Conservation (phyloP, 2,113 vertebrate species). For the Pantherophis guttatus region DNA sequence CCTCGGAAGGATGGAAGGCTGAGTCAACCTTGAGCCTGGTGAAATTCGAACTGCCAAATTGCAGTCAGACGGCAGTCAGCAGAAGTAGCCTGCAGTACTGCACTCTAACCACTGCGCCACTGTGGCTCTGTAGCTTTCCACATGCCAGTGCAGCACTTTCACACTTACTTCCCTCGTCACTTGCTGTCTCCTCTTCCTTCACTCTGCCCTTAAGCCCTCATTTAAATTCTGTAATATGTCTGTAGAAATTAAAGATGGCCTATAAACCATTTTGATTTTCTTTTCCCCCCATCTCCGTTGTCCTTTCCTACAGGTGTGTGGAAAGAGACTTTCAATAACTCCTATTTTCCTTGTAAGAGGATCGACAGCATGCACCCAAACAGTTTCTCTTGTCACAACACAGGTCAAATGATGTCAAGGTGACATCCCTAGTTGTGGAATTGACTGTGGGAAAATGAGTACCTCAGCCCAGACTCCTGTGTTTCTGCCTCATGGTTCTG, state of each 20-base stretch:
- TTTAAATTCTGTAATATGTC: not conserved
- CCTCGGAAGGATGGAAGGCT: too few species aligned
- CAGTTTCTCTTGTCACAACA: not conserved
- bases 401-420: not conserved
- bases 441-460: not conserved
- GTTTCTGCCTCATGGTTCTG: not conserved
- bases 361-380: not conserved
- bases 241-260: too few species aligned
- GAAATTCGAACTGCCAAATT: too few species aligned
- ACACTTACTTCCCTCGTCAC: not conserved
- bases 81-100: too few species aligned
- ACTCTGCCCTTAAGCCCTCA: not conserved
- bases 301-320: not conserved
- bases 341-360: too few species aligned
- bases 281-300: too few species aligned
- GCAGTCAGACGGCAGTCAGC: too few species aligned
- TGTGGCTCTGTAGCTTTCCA: not conserved
- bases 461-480: slow-evolving; percentile 9
- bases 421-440: not conserved
- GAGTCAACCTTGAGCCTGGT: too few species aligned
- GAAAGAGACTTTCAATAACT: not conserved
- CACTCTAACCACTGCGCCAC: too few species aligned
- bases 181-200: not conserved
- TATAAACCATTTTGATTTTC: not conserved
- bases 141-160: too few species aligned